phyloP scores from a whole-genome alignment of 2,797 vertebrate genomes.

The Caiman crocodilus region DNA sequence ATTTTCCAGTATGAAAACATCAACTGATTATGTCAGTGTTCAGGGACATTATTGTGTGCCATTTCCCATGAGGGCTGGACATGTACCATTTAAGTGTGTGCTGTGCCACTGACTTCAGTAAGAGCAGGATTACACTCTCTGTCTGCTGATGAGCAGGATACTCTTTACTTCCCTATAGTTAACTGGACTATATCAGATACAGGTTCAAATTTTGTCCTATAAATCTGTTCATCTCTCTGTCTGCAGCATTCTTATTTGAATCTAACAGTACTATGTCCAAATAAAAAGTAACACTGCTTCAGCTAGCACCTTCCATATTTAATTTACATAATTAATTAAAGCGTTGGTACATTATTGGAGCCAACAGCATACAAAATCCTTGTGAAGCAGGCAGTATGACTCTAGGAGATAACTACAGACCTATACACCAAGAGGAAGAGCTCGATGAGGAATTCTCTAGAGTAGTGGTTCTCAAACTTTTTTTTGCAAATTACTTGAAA shows the following conservation, averaged over 20 bases:
- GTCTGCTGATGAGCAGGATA: neutral
- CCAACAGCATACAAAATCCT: neutral
- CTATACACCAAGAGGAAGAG: no score
- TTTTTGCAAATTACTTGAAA: no score
- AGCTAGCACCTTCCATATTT: neutral
- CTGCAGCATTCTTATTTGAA: neutral
- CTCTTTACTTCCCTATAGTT: neutral
- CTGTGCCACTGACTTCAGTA: neutral
- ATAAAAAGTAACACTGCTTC: neutral
- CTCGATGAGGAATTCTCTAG: no score
- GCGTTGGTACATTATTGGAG: neutral
- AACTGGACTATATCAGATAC: neutral
- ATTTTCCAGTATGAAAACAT: neutral
- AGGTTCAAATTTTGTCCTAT: neutral
- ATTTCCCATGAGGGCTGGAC: neutral
- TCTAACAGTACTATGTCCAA: neutral
- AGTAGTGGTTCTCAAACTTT: no score
- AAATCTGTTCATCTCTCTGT: neutral
- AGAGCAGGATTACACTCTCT: neutral
- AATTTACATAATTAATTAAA: neutral
- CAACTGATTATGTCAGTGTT: no score
- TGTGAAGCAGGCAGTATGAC: neutral
- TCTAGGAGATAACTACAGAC: neutral
- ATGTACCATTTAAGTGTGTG: neutral
- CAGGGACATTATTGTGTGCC: fast-evolving